These are phyloP conservation scores for Pseudorasbora parva DNA, from an alignment of 2,113 vertebrate genomes.

Conservation along the genomic window DNA sequence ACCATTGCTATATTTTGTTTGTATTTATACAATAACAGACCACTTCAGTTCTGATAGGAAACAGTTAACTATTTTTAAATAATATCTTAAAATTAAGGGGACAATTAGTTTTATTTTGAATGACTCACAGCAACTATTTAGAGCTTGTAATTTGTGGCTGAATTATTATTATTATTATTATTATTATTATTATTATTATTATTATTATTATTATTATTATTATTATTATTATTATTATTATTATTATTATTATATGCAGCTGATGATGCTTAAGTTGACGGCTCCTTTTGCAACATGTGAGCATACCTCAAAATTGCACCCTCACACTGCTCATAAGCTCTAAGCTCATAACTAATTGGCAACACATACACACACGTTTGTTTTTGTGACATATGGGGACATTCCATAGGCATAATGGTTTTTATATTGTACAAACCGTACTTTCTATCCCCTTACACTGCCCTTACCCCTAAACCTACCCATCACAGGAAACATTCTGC, in stretches of 20 bases:
- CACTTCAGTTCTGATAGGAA: background rate
- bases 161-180: background rate
- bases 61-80: no score
- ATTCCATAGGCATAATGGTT: no score
- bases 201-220: constrained; percentile 12
- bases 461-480: no score
- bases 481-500: no score
- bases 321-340: constrained; percentile 83
- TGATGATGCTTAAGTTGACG: constrained; percentile 75
- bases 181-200: constrained; percentile 3
- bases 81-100: background rate
- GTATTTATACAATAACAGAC: background rate
- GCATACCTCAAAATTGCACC: constrained; percentile 69
- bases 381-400: no score
- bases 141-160: background rate
- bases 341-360: constrained; percentile 68
- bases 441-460: no score
- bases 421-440: no score
- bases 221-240: background rate
- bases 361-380: background rate
- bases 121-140: background rate
- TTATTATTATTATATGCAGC: constrained; percentile 61
- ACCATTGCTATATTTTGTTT: constrained; percentile 45
- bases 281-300: constrained; percentile 71
- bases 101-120: background rate